A percentile compares a stretch with the other conserved stretches of the same genome.
phyloP scores from a whole-genome alignment of 2,113 vertebrate species.

The Sander vitreus region DNA sequence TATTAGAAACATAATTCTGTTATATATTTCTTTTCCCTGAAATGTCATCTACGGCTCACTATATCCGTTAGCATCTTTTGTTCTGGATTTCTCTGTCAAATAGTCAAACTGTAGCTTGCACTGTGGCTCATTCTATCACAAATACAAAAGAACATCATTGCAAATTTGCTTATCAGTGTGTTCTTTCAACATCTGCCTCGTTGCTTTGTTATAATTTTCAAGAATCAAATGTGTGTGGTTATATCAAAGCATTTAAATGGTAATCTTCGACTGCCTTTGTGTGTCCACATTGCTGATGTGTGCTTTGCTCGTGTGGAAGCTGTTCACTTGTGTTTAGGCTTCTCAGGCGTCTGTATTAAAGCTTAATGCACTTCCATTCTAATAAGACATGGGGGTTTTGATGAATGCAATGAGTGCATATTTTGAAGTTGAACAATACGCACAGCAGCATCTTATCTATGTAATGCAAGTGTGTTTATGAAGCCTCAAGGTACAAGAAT shows the following conservation, averaged over 20 bases:
- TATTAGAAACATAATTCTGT: conserved; percentile 59
- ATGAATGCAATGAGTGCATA: conserved; percentile 72
- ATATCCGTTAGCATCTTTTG: conserved; percentile 73
- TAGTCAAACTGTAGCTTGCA: conserved; percentile 57
- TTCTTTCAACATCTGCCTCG: conserved; percentile 68
- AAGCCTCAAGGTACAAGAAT: conserved; percentile 70
- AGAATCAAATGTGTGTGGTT: conserved; percentile 60
- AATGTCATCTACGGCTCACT: conserved; percentile 56
- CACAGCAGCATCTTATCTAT: conserved; percentile 73
- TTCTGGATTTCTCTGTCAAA: conserved; percentile 72
- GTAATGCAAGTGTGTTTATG: conserved; percentile 76
- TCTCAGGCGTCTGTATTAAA: conserved; percentile 68
- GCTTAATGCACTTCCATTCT: conserved; percentile 78
- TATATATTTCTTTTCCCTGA: conserved; percentile 27
- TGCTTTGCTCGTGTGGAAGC: conserved; percentile 27
- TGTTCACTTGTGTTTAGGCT: conserved; percentile 59
- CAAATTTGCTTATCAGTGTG: conserved; percentile 72
- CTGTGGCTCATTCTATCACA: conserved; percentile 53
- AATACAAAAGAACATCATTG: conserved; percentile 61
- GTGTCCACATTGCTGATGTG: conserved; percentile 34
- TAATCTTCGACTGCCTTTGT: conserved; percentile 63
- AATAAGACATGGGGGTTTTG: conserved; percentile 64
- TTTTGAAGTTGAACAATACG: conserved; percentile 66
- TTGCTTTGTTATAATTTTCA: conserved; percentile 62
- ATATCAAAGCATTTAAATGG: conserved; percentile 68